Base-by-base conservation (phyloP, 2,797 vertebrate genomes). In the Heterohyrax brucei region DNA sequence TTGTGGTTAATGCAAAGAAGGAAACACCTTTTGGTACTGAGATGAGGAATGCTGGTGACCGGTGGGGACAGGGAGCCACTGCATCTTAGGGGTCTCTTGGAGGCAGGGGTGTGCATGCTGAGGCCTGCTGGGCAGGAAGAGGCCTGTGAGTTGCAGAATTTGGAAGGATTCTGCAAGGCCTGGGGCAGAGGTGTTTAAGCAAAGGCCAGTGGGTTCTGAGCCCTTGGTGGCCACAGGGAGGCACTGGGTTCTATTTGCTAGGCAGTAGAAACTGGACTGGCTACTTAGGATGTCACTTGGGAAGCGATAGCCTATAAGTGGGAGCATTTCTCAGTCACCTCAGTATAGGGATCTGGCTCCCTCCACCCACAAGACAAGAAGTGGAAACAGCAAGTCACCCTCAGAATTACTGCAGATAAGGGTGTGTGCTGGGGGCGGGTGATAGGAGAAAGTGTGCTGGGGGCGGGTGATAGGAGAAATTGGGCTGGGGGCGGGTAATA, bases 221-320 rank as follows among this genome's bases (percentile, higher is more conserved):
- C 28, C 30, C 9, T 33, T 28, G 3, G 78, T 1, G 4, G 44
- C 81, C 13, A 2, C 9, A 12, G n/a, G 53, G 75, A 83, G 48
- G 61, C 62, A 12, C 21, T 56, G 53, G 33, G 30, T 14, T 81
- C 88, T 78, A 80, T 94, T 72, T 91, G 46, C 44, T 89, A 91
- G 66, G 62, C 44, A 28, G 2, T 77, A 33, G 72, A 86, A 89
- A 77, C 22, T 8, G 12, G n/a, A 84, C 16, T 72, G 18, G 61
- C 16, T 84, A 66, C 77, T 62, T 79, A n/a, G 39, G 26, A 88
- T 96, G 95, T 91, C 10, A 33, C 93, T 87, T 95, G 91, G 26
- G 50, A 39, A 16, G 13, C 53, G 4, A 16, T 7, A 72, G 46
- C 78, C 86, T 87, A 12, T 46, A 53, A 9, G 9, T 95, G 62